phyloP scores from a whole-genome alignment of 2,888 invertebrate genomes.

The Trichogramma dendrolimi region DNA sequence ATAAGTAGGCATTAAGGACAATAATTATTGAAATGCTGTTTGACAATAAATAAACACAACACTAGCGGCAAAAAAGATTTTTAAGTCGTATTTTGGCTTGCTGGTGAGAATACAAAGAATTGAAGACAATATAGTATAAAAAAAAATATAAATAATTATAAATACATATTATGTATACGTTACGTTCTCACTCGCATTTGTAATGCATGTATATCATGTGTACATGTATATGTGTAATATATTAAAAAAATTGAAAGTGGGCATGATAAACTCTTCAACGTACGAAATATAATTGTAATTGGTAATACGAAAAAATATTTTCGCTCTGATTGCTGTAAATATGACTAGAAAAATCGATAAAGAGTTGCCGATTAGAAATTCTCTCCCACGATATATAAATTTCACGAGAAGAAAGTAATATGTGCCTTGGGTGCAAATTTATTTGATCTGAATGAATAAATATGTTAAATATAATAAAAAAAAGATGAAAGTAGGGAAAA shows the following conservation, averaged over 20 bases:
- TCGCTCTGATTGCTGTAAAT: too few relatives aligned
- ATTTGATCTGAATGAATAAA: constrained; percentile 9
- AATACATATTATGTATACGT: constrained; percentile 19
- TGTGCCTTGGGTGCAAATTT: constrained; percentile 51
- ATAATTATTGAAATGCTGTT: constrained; percentile 46
- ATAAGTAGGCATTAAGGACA: constrained; percentile 32
- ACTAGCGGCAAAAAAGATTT: too few relatives aligned
- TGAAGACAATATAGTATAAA: constrained; percentile 9
- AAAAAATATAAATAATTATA: constrained; percentile 25
- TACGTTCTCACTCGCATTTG: constrained; percentile 8
- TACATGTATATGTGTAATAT: constrained; percentile 18
- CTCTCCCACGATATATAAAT: constrained; percentile 24
- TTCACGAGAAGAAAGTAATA: constrained; percentile 49
- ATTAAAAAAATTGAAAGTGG: constrained; percentile 19
- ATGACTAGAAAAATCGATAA: too few relatives aligned
- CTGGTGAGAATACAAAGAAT: too few relatives aligned
- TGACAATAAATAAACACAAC: constrained; percentile 44
- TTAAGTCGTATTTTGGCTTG: too few relatives aligned
- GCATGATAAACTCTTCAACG: constrained; percentile 14
- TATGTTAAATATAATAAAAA: constrained; percentile 36
- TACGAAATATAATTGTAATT: too few relatives aligned
- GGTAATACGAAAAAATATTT: too few relatives aligned
- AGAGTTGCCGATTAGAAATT: too few relatives aligned
- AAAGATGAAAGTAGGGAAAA: constrained; percentile 29
- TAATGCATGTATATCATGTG: constrained; percentile 20